Evolutionary conservation across 2,113 vertebrate species (phyloP).

Genomic region (Sisor rabdophorus): DNA sequence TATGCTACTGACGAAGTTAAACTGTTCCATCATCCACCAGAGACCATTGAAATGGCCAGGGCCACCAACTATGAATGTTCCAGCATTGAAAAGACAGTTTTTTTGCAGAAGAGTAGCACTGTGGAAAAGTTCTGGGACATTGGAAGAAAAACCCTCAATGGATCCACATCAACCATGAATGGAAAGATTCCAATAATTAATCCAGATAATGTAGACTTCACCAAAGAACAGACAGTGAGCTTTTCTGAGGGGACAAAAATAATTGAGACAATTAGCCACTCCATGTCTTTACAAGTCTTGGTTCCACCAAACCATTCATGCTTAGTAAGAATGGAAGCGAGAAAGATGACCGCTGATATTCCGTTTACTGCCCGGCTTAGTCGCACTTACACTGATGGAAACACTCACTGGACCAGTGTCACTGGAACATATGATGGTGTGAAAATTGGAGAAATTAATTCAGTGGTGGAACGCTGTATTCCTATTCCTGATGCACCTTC

Average conservation of each 20-base stretch:
- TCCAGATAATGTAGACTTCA: slow-evolving; percentile 46
- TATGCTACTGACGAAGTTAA: slow-evolving; percentile 47
- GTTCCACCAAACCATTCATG: slow-evolving; percentile 56
- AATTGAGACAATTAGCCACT: slow-evolving; percentile 47
- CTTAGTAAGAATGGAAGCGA: slow-evolving; percentile 51
- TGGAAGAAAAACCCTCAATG: slow-evolving; percentile 40
- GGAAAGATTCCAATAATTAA: slow-evolving; percentile 50
- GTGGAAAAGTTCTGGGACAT: slow-evolving; percentile 54
- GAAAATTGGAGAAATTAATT: slow-evolving; percentile 51
- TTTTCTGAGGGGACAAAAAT: slow-evolving; percentile 47
- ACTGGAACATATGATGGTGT: slow-evolving; percentile 51
- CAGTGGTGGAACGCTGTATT: slow-evolving; percentile 50
- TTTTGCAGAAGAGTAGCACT: slow-evolving; percentile 42
- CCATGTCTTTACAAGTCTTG: slow-evolving; percentile 44
- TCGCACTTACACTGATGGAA: slow-evolving; percentile 47
- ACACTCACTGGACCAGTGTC: slow-evolving; percentile 50
- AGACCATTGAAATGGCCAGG: slow-evolving; percentile 45
- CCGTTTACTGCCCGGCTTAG: slow-evolving; percentile 53
- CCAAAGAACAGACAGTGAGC: slow-evolving; percentile 50
- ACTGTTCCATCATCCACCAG: slow-evolving; percentile 42
- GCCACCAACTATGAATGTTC: slow-evolving; percentile 53
- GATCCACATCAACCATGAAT: slow-evolving; percentile 43
- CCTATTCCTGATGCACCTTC: slow-evolving; percentile 49
- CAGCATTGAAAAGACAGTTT: slow-evolving; percentile 46
- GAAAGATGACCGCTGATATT: slow-evolving; percentile 51